Percentiles rank a stretch among this genome's conserved stretches.
These are phyloP conservation scores for Acrobasis repandana DNA, from an alignment of 2,888 invertebrate genomes.

Conservation along the genomic window DNA sequence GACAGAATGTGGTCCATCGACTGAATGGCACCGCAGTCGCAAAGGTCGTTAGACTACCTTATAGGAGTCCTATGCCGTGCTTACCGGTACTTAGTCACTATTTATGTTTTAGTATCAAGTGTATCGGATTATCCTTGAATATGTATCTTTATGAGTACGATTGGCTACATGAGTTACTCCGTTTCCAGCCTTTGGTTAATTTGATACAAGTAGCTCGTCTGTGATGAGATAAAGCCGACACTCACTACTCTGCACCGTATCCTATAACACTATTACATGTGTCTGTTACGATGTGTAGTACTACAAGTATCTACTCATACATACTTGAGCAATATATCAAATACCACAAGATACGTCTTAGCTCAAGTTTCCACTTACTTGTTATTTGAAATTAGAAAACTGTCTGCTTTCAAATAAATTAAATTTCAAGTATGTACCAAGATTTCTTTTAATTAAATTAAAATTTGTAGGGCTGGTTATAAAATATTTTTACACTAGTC, in stretches of 20 bases:
- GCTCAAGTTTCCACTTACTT: background rate
- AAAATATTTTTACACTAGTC: background rate
- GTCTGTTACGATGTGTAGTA: background rate
- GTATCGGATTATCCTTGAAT: too few relatives aligned
- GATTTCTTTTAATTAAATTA: constrained; percentile 18
- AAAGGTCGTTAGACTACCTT: too few relatives aligned
- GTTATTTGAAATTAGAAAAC: background rate
- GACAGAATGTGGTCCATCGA: too few relatives aligned
- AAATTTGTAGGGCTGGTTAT: background rate
- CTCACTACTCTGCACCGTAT: background rate
- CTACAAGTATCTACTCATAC: background rate
- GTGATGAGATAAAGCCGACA: background rate
- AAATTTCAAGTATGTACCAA: background rate
- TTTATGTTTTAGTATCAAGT: too few relatives aligned
- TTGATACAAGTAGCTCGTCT: background rate
- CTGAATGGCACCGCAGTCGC: too few relatives aligned
- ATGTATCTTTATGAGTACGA: too few relatives aligned
- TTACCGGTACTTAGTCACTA: too few relatives aligned
- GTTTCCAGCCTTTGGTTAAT: too few relatives aligned
- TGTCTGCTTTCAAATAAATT: constrained; percentile 7
- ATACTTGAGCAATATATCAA: constrained; percentile 3
- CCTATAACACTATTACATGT: background rate
- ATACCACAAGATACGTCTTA: background rate
- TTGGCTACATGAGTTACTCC: too few relatives aligned
- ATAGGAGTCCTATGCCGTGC: too few relatives aligned